Conservation (phyloP, 2,113 vertebrate species). For the Heptranchias perlo region DNA sequence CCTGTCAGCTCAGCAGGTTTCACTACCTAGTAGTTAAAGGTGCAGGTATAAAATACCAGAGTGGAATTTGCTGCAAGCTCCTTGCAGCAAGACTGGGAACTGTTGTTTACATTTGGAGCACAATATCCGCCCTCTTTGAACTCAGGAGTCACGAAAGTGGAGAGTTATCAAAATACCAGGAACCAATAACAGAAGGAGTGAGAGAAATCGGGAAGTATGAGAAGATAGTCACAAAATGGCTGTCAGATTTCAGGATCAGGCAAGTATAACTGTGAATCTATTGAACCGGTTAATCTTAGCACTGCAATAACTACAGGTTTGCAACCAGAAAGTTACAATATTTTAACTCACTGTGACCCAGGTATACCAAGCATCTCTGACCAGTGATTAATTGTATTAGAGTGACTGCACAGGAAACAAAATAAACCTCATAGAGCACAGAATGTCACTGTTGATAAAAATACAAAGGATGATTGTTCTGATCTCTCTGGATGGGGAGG, state of each 20-base stretch:
- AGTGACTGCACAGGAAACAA: neutral
- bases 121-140: neutral
- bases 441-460: neutral
- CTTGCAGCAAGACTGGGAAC: neutral
- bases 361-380: no score
- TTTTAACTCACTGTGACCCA: neutral
- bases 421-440: neutral
- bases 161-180: neutral
- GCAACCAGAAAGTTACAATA: neutral
- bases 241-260: slow-evolving; percentile 35
- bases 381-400: neutral
- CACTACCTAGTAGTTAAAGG: neutral
- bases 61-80: neutral
- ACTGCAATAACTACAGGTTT: neutral
- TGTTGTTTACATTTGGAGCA: neutral
- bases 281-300: neutral
- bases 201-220: slow-evolving; percentile 3
- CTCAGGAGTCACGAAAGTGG: neutral
- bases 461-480: neutral
- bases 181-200: neutral
- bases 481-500: neutral
- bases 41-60: slow-evolving; percentile 10
- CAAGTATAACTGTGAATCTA: neutral
- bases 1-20: slow-evolving; percentile 12
- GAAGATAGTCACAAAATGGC: slow-evolving; percentile 30